Percentiles rank a stretch among this genome's conserved stretches.
phyloP scores from a whole-genome alignment of 2,888 invertebrate species.

The Diachrysia chrysitis region DNA sequence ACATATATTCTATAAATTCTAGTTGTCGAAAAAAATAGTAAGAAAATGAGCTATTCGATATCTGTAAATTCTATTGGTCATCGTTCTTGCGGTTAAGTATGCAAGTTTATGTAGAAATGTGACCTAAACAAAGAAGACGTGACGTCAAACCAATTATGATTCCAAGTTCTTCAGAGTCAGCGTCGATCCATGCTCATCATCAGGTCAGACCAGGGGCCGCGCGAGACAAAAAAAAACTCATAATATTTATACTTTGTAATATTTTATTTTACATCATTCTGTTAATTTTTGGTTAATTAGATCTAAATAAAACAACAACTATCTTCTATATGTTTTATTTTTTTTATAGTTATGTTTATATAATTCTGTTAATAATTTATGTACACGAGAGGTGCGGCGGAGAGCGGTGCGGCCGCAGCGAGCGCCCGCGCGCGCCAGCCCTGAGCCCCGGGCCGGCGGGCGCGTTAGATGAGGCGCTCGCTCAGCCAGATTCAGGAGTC shows the following conservation, averaged over 20 bases:
- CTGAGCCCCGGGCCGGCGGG: slow-evolving; percentile 85
- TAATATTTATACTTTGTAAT: slow-evolving; percentile 37
- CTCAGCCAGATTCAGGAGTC: slow-evolving; percentile 93
- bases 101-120: neutral
- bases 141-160: neutral
- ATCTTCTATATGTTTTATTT: slow-evolving; percentile 78
- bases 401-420: slow-evolving; percentile 66
- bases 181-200: neutral
- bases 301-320: slow-evolving; percentile 81
- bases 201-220: neutral
- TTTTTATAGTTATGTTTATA: slow-evolving; percentile 69
- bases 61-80: too few species aligned
- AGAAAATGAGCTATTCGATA: too few species aligned
- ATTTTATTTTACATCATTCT: slow-evolving; percentile 47
- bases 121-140: neutral
- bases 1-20: too few species aligned
- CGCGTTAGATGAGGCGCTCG: slow-evolving; percentile 91
- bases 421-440: slow-evolving; percentile 80
- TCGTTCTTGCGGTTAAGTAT: too few species aligned
- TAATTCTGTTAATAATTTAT: slow-evolving; percentile 69
- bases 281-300: slow-evolving; percentile 17
- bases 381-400: slow-evolving; percentile 68
- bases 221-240: slow-evolving; percentile 37
- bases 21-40: too few species aligned
- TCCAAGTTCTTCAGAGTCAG: neutral